A percentile compares a stretch with the other conserved stretches of the same genome.
Conservation (phyloP, 1,140 invertebrate genomes). For the Saccostrea echinata region DNA sequence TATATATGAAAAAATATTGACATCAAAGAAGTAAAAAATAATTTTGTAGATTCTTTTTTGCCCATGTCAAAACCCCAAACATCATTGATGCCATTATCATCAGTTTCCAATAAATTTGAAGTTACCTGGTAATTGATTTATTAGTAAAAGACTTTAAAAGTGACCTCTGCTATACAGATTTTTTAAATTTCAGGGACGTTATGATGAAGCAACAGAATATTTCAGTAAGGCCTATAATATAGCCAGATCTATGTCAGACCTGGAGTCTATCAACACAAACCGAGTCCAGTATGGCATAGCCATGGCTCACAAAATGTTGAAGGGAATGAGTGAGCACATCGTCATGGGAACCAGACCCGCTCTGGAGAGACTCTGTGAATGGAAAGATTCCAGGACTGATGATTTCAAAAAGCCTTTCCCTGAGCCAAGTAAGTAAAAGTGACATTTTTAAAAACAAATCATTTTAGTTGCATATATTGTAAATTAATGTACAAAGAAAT, state of each 20-base stretch:
- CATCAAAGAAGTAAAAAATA: too few relatives aligned
- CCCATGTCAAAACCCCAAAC: too few relatives aligned
- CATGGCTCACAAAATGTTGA: conserved; percentile 77
- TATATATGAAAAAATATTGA: too few relatives aligned
- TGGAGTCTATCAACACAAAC: conserved; percentile 71
- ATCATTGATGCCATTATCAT: too few relatives aligned
- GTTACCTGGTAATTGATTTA: too few relatives aligned
- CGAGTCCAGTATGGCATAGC: conserved; percentile 77
- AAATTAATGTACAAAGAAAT: too few relatives aligned
- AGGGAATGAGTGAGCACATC: conserved; percentile 67
- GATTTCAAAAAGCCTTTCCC: conserved; percentile 74
- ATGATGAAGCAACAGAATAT: conserved; percentile 78
- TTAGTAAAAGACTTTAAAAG: not conserved
- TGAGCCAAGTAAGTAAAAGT: conserved; percentile 67
- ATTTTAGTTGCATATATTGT: not conserved
- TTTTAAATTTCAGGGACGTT: conserved; percentile 72
- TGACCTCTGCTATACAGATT: not conserved
- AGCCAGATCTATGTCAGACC: conserved; percentile 73
- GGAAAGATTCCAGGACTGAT: conserved; percentile 76
- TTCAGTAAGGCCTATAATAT: conserved; percentile 79
- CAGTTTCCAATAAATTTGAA: too few relatives aligned
- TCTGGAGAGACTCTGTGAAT: conserved; percentile 73
- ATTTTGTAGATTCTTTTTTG: too few relatives aligned
- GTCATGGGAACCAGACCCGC: conserved; percentile 62
- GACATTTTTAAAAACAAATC: not conserved